Evolutionary conservation across 2,113 vertebrate genomes (phyloP), one percentile per base, ranked within the genome.

Genomic region (Entelurus aequoreus): DNA sequence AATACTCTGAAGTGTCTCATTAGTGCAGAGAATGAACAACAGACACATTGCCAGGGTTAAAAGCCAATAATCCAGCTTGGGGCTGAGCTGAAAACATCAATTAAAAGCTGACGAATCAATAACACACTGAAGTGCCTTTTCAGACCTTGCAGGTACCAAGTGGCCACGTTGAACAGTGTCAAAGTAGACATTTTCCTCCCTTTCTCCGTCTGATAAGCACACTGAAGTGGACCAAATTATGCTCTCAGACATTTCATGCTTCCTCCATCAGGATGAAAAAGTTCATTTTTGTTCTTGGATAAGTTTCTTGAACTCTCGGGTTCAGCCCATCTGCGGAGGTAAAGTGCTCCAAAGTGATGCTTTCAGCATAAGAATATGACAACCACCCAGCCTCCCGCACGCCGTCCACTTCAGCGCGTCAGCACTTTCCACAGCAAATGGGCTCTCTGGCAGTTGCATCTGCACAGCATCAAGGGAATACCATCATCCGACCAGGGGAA

Each of bases 391-490:
- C 11, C 3, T 47, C 67, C 75, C 63, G 64, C 75, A 66, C 75
- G 66, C 68, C 68, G 63, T 63, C 44, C 71, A 65, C 42, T 63
- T 6, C 6, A 77, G 47, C 63, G 60, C 62, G 63, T 71, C 72
- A 66, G 76, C n/a, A 40, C 63, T 72, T 71, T 63, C 69, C 60
- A 51, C 0, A 2, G 60, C 65, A 82, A 82, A 81, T 66, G 58
- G 68, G 54, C 49, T 72, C 61, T 15, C 69, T 81, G 76, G 72
- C 66, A 79, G 51, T 67, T 16, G 65, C 58, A 63, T 55, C 58
- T 40, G 21, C 4, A 21, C 62, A 63, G 66, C 42, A 83, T 77
- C 61, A 65, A 74, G 68, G 80, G 71, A 82, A 59, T 49, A 62
- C 42, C 60, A 36, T 19, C 46, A 50, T 67, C 3, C 21, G 6